A percentile compares a stretch with the other conserved stretches of the same genome.
Evolutionary conservation across 2,888 invertebrate genomes (phyloP).

Genomic region (Malthinus seriepunctatus): DNA sequence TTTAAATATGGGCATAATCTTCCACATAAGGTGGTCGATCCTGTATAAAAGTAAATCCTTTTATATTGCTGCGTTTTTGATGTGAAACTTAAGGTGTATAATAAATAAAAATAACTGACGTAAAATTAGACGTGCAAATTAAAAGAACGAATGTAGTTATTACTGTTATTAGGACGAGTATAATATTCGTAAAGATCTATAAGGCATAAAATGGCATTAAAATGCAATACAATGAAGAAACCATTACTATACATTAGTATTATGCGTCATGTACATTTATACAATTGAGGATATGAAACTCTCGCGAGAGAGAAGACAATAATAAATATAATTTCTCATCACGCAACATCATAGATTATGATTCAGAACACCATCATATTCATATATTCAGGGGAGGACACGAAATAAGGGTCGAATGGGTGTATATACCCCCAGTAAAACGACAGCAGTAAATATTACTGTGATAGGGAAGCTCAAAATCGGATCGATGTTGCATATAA

Average conservation of each 20-base stretch:
- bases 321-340: constrained; percentile 49
- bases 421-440: constrained; percentile 35
- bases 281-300: constrained; percentile 21
- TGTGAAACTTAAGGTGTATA: no score
- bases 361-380: constrained; percentile 48
- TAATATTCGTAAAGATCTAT: background rate
- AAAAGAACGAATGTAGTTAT: no score
- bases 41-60: no score
- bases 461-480: constrained; percentile 38
- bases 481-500: constrained; percentile 47
- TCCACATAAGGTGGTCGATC: no score
- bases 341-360: constrained; percentile 47
- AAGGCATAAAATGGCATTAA: constrained; percentile 15
- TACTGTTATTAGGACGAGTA: no score
- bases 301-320: constrained; percentile 26
- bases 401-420: constrained; percentile 28
- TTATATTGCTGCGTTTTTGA: no score
- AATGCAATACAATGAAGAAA: constrained; percentile 19
- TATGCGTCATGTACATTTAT: constrained; percentile 20
- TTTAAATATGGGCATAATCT: no score
- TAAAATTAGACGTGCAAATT: no score
- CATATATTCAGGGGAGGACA: constrained; percentile 42
- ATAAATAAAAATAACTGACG: no score
- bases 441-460: constrained; percentile 40
- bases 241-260: constrained; percentile 19